These are phyloP conservation scores for Pristionchus exspectatus DNA, from an alignment of 2,888 invertebrate genomes.

Conservation along the genomic window DNA sequence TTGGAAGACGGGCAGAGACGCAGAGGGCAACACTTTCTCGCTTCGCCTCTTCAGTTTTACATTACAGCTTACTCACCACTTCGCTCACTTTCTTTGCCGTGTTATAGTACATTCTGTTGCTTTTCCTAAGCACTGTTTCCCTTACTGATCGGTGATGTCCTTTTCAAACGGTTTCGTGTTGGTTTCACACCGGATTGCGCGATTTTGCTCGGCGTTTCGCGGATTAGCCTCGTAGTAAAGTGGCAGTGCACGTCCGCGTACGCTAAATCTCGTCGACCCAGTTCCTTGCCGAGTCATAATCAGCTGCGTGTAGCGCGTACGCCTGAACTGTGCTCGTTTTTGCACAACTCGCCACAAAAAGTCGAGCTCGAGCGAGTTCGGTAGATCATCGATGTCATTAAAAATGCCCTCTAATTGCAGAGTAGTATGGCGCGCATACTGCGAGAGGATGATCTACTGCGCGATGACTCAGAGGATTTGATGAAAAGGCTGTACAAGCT, in stretches of 20 bases:
- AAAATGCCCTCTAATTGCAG: not conserved
- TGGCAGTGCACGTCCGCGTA: not conserved
- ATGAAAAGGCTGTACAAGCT: constrained; percentile 57
- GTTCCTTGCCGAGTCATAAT: not conserved
- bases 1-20: constrained; percentile 28
- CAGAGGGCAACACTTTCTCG: not conserved
- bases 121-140: not conserved
- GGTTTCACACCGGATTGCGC: not conserved
- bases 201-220: not conserved
- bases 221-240: not conserved
- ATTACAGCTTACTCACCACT: constrained; percentile 8
- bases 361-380: not conserved
- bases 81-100: not conserved
- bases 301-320: not conserved
- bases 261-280: not conserved
- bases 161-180: not conserved
- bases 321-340: constrained; percentile 12
- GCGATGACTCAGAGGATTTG: constrained; percentile 57
- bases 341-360: not conserved
- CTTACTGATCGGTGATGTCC: not conserved
- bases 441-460: constrained; percentile 49
- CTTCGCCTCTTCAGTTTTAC: constrained; percentile 34
- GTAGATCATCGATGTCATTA: not conserved
- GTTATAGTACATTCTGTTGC: not conserved
- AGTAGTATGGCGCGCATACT: constrained; percentile 21